Evolutionary conservation across 2,888 invertebrate genomes (phyloP).

Genomic region (Anarsia innoxiella): DNA sequence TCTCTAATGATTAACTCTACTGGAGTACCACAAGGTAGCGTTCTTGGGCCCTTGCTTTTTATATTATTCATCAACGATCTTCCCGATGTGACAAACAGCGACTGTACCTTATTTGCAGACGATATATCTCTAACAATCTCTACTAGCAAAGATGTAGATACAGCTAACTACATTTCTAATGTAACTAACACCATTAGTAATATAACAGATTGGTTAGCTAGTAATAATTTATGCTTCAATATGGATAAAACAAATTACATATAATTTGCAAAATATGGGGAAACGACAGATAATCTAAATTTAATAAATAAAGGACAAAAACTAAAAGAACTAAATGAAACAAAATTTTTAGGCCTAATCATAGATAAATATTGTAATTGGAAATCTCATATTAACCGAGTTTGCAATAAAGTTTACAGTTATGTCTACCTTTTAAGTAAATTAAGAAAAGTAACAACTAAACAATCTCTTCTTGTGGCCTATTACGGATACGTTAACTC

Average conservation of each 20-base stretch:
- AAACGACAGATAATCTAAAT: background rate
- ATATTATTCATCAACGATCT: background rate
- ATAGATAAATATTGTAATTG: too few relatives aligned
- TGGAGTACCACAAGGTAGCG: conserved; percentile 1
- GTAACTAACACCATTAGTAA: background rate
- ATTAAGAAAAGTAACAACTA: too few relatives aligned
- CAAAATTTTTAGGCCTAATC: too few relatives aligned
- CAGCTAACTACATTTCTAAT: background rate
- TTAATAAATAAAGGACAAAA: too few relatives aligned
- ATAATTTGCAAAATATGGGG: background rate
- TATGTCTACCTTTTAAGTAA: too few relatives aligned
- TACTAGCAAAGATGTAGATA: background rate
- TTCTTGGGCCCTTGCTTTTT: background rate
- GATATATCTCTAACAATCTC: background rate
- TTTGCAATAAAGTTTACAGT: too few relatives aligned
- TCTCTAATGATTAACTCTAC: background rate
- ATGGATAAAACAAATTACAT: background rate
- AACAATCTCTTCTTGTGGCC: too few relatives aligned
- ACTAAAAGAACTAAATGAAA: too few relatives aligned
- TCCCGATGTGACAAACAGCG: background rate
- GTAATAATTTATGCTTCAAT: background rate
- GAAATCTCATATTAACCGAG: too few relatives aligned
- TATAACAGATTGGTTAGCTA: background rate
- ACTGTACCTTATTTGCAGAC: background rate
- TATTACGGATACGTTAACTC: too few relatives aligned